Evolutionary conservation across 1,140 invertebrate genomes (phyloP).

Genomic region (Maconellicoccus hirsutus): DNA sequence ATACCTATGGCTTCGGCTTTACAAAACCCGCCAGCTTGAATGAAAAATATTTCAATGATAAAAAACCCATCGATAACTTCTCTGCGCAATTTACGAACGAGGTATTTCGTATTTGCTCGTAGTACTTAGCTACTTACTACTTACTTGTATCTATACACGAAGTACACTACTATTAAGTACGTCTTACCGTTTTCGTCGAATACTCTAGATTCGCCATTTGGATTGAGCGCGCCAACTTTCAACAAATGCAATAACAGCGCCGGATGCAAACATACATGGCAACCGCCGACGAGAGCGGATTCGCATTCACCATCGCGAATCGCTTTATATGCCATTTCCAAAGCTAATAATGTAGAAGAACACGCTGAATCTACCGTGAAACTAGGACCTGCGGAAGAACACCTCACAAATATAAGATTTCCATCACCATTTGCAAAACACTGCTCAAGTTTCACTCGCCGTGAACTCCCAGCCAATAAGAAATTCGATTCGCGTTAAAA

Average conservation of each 20-base stretch:
- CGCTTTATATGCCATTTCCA: conserved; percentile 38
- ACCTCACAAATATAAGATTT: background rate
- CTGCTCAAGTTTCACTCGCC: conserved; percentile 34
- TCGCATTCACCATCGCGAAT: conserved; percentile 47
- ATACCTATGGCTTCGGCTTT: conserved; percentile 47
- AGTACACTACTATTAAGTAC: too few relatives aligned
- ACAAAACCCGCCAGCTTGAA: conserved; percentile 46
- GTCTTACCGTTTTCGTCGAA: conserved; percentile 14
- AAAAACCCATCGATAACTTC: too few relatives aligned
- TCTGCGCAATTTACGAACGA: too few relatives aligned
- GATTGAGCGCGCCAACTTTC: background rate
- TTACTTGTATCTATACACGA: too few relatives aligned
- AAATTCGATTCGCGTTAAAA: conserved; percentile 84
- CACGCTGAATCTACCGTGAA: conserved; percentile 27
- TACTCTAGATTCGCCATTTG: background rate
- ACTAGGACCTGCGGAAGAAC: conserved; percentile 26
- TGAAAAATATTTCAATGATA: background rate
- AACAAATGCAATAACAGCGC: conserved; percentile 40
- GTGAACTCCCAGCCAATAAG: conserved; percentile 53
- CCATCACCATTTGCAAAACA: background rate
- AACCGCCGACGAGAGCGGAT: conserved; percentile 49
- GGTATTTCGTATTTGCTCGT: too few relatives aligned
- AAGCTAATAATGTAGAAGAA: conserved; percentile 19
- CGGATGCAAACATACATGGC: conserved; percentile 43
- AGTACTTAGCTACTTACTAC: too few relatives aligned